Base-by-base conservation (phyloP, 2,888 invertebrate species). In the Drosophila kuntzei region DNA sequence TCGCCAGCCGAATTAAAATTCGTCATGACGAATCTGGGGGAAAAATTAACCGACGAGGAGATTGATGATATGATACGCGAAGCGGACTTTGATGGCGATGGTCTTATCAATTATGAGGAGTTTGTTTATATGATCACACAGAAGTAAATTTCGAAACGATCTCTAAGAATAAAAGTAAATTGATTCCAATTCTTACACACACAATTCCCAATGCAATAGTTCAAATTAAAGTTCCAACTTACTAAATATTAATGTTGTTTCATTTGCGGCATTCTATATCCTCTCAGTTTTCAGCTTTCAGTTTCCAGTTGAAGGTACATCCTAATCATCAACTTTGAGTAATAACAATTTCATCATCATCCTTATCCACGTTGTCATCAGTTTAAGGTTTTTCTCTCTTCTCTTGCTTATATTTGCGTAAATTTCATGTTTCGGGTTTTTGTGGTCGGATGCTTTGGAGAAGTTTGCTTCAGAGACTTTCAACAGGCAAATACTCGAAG, bases 31-130 rank as follows among this genome's bases (percentile, higher is more conserved):
- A 99, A 99, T 94, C 96, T 99, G 89, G 99, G 99, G 57, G 99
- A 99, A 94, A 99, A 99, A 93, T 95, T 99, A 90, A 98, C 98
- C 90, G 98, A 98, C 93, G 98, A 98, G 93, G 99, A 99, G 93
- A 98, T 99, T 80, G 98, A 99, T 92, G 99, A 99, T 94, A 98
- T 99, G 98, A 98, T 99, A 93, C 95, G 97, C 92, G 98, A 98
- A 94, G 98, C 98, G 80, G 98, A 99, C 94, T 97, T 98, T 93
- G 98, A 99, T 93, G 98, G 98, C 90, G 98, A 99, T 93, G 99
- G 99, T 78, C 97, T 98, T 94, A 98, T 99, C 39, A 86, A 90
- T 71, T 90, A 89, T 50, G 90, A 91, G 72, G 97, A 97, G 95
- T 97, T 97, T 94, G 97, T 97, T 94, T 97, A 97, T 94, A 97